Evolutionary conservation across 2,888 invertebrate genomes (phyloP).

Genomic region (Eilema depressum): DNA sequence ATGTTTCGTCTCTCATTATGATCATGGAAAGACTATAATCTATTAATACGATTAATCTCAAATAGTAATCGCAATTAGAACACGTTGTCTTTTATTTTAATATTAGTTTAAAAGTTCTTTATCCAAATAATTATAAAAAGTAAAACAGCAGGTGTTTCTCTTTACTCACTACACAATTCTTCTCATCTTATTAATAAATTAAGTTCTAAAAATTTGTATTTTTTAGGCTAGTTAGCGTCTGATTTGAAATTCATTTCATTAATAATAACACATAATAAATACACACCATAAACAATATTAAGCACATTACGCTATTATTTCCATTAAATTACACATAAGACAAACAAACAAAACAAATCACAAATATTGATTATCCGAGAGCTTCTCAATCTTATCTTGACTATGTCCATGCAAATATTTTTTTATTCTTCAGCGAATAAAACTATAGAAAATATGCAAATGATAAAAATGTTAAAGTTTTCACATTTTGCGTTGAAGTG

Average conservation of each 20-base stretch:
- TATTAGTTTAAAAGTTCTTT: not conserved
- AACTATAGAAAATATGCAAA: conserved; percentile 19
- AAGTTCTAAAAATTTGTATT: not conserved
- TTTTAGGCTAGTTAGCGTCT: not conserved
- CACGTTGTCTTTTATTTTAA: not conserved
- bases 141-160: not conserved
- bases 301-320: not conserved
- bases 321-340: not conserved
- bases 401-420: not conserved
- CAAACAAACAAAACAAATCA: not conserved
- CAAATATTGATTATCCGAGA: not conserved
- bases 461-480: conserved; percentile 22
- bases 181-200: not conserved
- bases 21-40: not conserved
- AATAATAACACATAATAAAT: not conserved
- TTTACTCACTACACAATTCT: not conserved
- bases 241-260: not conserved
- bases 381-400: not conserved
- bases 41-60: not conserved
- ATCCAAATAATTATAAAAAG: not conserved
- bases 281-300: not conserved
- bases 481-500: conserved; percentile 19
- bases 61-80: not conserved
- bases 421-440: conserved; percentile 12
- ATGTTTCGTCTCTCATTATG: not conserved